Evolutionary conservation across 2,888 invertebrate species (phyloP).

Genomic region (Coleophora flavipennella): DNA sequence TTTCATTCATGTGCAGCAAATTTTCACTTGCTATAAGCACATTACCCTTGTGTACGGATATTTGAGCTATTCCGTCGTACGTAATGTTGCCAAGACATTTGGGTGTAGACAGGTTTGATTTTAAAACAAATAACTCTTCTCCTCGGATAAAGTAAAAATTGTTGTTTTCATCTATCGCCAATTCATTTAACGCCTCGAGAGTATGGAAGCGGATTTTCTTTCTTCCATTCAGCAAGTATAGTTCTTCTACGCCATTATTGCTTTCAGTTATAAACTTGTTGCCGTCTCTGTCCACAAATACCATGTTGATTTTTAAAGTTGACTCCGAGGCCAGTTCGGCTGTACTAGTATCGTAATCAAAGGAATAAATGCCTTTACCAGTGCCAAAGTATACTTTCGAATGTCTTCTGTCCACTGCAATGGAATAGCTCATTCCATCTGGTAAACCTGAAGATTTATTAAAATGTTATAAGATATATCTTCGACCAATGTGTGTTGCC

Average conservation of each 20-base stretch:
- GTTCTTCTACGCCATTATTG: constrained; percentile 42
- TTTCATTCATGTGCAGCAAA: constrained; percentile 43
- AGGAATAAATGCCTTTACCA: constrained; percentile 42
- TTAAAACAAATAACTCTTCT: constrained; percentile 41
- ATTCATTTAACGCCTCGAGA: constrained; percentile 42
- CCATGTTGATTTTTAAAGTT: constrained; percentile 38
- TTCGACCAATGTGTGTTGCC: too few species aligned
- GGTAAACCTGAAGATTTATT: constrained; percentile 49
- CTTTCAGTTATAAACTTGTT: constrained; percentile 50
- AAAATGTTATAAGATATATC: too few species aligned
- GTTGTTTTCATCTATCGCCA: constrained; percentile 48
- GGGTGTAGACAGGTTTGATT: constrained; percentile 30
- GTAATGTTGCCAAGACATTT: constrained; percentile 35
- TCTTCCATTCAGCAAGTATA: constrained; percentile 40
- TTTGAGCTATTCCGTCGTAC: constrained; percentile 48
- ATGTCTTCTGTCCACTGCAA: constrained; percentile 45
- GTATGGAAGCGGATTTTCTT: constrained; percentile 39
- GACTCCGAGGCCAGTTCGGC: constrained; percentile 34
- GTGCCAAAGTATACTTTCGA: constrained; percentile 50
- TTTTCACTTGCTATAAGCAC: constrained; percentile 46
- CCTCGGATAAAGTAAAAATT: constrained; percentile 52
- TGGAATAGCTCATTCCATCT: constrained; percentile 43
- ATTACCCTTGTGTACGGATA: constrained; percentile 39
- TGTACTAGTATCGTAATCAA: constrained; percentile 36
- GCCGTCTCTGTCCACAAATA: constrained; percentile 49